phyloP scores from a whole-genome alignment of 2,888 invertebrate species.

The Ecdyonurus torrentis region DNA sequence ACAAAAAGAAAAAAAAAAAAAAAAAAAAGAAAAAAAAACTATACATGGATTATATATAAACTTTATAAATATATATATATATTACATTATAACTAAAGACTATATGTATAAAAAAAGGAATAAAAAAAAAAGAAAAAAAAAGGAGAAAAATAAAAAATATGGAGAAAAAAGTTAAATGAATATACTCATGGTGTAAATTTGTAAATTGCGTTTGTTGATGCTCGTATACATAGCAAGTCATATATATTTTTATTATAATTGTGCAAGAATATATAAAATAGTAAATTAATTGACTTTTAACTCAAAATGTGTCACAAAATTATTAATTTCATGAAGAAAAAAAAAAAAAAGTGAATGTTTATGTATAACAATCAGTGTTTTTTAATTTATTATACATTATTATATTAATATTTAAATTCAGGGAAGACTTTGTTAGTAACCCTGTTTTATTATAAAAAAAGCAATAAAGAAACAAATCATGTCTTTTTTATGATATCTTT shows the following conservation, averaged over 20 bases:
- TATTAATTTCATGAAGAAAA: too few relatives aligned
- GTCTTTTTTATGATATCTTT: not conserved
- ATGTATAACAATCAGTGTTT: not conserved
- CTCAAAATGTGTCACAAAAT: too few relatives aligned
- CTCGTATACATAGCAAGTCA: not conserved
- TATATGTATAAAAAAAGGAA: too few relatives aligned
- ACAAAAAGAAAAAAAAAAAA: too few relatives aligned
- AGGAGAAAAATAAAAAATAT: too few relatives aligned
- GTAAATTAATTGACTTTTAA: not conserved
- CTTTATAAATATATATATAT: not conserved
- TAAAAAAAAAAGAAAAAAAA: too few relatives aligned
- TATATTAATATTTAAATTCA: not conserved
- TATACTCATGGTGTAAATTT: too few relatives aligned
- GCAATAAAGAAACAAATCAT: not conserved
- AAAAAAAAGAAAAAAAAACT: not conserved
- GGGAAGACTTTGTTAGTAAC: too few relatives aligned
- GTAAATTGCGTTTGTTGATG: not conserved
- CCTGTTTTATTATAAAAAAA: not conserved
- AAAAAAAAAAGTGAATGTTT: not conserved
- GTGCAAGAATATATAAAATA: not conserved
- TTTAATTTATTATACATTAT: not conserved
- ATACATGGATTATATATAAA: not conserved
- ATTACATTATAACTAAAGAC: too few relatives aligned
- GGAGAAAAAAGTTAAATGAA: too few relatives aligned
- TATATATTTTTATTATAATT: not conserved